Percentiles rank a stretch among this genome's conserved stretches.
These are phyloP conservation scores for Gambusia holbrooki DNA, from an alignment of 2,113 vertebrate species.

Conservation along the genomic window DNA sequence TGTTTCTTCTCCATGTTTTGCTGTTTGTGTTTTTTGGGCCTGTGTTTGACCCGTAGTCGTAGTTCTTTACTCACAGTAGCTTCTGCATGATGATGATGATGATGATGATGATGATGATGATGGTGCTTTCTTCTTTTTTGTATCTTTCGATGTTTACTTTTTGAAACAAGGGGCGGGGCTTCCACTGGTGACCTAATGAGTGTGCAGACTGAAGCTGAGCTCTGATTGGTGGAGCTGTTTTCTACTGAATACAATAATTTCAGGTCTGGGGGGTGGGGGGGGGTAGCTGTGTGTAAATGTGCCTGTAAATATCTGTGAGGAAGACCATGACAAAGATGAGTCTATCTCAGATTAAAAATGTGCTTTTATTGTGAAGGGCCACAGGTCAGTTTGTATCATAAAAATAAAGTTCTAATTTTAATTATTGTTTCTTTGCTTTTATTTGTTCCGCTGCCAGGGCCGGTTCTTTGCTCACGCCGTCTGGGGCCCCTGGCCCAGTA, in stretches of 20 bases:
- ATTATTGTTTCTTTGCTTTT: constrained; percentile 19
- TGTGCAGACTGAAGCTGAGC: constrained; percentile 58
- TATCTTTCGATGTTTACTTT: constrained; percentile 3
- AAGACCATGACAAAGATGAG: constrained; percentile 43
- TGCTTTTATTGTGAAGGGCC: constrained; percentile 61
- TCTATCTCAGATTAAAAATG: constrained; percentile 44
- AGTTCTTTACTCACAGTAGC: constrained; percentile 52
- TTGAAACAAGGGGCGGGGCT: constrained; percentile 12
- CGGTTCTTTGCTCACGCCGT: neutral
- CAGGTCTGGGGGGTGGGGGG: constrained; percentile 69
- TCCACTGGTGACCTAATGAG: constrained; percentile 26
- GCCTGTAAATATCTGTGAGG: constrained; percentile 76
- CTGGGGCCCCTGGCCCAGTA: too few species aligned
- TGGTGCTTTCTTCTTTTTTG: constrained; percentile 37
- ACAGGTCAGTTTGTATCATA: constrained; percentile 74
- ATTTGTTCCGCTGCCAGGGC: neutral
- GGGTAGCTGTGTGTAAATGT: constrained; percentile 79
- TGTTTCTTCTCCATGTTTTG: constrained; percentile 40
- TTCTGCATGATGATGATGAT: constrained; percentile 66
- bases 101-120: constrained; percentile 34
- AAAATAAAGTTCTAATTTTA: constrained; percentile 84
- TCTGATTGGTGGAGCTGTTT: constrained; percentile 58
- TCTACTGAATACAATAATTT: constrained; percentile 42
- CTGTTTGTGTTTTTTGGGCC: constrained; percentile 56
- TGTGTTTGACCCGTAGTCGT: constrained; percentile 68